Evolutionary conservation across 2,888 invertebrate genomes (phyloP).

Genomic region (Phrixothrix hirtus): DNA sequence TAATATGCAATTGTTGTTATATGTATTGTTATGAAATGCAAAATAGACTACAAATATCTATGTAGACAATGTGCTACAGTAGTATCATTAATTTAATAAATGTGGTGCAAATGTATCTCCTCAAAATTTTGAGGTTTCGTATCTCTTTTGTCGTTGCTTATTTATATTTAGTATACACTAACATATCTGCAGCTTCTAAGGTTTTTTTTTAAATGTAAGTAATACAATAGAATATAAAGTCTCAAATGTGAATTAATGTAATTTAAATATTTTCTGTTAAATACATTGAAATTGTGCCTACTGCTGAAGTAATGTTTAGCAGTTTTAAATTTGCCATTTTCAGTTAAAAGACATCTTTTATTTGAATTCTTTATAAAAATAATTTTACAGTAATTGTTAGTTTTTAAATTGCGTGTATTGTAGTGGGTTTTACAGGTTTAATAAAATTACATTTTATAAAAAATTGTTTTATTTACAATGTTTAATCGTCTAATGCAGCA

Average conservation of each 20-base stretch:
- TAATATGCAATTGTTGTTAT: no score
- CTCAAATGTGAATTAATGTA: background rate
- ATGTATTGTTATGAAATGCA: no score
- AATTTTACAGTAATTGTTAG: constrained; percentile 35
- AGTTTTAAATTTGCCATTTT: constrained; percentile 23
- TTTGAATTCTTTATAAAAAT: constrained; percentile 19
- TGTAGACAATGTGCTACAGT: no score
- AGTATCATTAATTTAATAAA: constrained; percentile 7
- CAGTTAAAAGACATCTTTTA: constrained; percentile 21
- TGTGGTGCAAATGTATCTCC: constrained; percentile 19
- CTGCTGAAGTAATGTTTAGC: constrained; percentile 28
- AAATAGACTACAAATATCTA: no score
- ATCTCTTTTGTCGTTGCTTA: constrained; percentile 20
- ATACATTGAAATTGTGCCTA: constrained; percentile 30
- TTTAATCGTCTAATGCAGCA: background rate
- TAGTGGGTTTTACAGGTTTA: constrained; percentile 49
- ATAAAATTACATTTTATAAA: constrained; percentile 41
- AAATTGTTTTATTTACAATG: background rate
- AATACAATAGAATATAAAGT: constrained; percentile 10
- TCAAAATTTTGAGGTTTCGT: constrained; percentile 19
- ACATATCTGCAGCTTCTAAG: constrained; percentile 28
- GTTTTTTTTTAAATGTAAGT: constrained; percentile 13
- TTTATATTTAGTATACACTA: constrained; percentile 24
- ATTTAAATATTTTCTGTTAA: constrained; percentile 4
- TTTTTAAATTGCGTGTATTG: constrained; percentile 43